Conservation (phyloP, 1,140 invertebrate species). For the Hylyphantes graminicola region DNA sequence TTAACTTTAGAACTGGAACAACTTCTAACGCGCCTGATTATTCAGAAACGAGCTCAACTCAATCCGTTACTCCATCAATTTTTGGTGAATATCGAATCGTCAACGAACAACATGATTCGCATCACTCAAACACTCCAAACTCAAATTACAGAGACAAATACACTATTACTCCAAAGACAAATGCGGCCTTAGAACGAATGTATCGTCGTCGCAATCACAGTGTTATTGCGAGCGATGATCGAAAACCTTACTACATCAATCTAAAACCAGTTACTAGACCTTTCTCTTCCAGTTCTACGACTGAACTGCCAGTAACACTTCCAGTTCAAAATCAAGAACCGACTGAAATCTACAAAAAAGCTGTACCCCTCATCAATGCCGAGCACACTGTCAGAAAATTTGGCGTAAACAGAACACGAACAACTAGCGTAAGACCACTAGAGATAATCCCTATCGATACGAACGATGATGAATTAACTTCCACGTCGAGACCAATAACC, state of each 20-base stretch:
- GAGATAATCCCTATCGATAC: not conserved
- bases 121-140: not conserved
- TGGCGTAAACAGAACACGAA: not conserved
- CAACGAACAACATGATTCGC: not conserved
- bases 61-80: not conserved
- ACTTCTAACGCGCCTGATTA: not conserved
- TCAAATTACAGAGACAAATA: not conserved
- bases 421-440: not conserved
- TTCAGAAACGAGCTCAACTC: not conserved
- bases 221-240: not conserved
- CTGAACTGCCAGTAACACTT: not conserved
- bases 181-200: not conserved
- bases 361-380: not conserved
- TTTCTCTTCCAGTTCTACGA: slow-evolving; percentile 19
- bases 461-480: not conserved
- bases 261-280: slow-evolving; percentile 41
- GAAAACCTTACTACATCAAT: slow-evolving; percentile 18
- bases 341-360: not conserved
- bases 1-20: slow-evolving; percentile 45
- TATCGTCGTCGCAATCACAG: slow-evolving; percentile 16
- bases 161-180: not conserved
- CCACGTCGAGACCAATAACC: not conserved
- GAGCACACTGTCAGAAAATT: not conserved
- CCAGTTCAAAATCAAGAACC: not conserved
- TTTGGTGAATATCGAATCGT: not conserved